Evolutionary conservation across 2,113 vertebrate genomes (phyloP).

Genomic region (Oriolus oriolus): DNA sequence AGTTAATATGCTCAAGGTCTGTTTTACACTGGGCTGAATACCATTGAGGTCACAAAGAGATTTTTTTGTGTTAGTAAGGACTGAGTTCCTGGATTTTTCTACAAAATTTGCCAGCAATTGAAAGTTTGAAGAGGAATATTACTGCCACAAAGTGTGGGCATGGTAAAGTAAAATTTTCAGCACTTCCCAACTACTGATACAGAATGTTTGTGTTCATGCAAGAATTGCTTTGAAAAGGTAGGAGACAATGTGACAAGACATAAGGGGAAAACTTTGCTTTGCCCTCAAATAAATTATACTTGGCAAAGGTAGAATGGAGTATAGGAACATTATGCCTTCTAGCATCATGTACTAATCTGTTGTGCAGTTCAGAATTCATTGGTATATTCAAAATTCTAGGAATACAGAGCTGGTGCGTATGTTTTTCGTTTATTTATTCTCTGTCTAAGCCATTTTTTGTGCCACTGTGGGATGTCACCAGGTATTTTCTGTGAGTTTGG

Average conservation of each 20-base stretch:
- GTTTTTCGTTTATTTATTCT: neutral
- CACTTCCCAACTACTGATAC: neutral
- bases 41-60: neutral
- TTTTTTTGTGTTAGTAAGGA: neutral
- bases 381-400: neutral
- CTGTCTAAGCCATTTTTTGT: neutral
- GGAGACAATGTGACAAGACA: neutral
- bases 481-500: neutral
- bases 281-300: neutral
- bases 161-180: neutral
- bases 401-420: neutral
- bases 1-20: neutral
- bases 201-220: neutral
- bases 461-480: neutral
- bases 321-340: neutral
- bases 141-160: neutral
- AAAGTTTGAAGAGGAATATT: neutral
- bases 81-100: neutral
- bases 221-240: neutral
- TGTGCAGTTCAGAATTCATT: neutral
- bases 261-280: neutral
- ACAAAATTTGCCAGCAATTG: neutral
- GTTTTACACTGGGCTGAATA: neutral
- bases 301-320: neutral
- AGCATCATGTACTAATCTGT: too few relatives aligned